Conservation (phyloP, 2,113 vertebrate genomes). For the Ciconia boyciana region DNA sequence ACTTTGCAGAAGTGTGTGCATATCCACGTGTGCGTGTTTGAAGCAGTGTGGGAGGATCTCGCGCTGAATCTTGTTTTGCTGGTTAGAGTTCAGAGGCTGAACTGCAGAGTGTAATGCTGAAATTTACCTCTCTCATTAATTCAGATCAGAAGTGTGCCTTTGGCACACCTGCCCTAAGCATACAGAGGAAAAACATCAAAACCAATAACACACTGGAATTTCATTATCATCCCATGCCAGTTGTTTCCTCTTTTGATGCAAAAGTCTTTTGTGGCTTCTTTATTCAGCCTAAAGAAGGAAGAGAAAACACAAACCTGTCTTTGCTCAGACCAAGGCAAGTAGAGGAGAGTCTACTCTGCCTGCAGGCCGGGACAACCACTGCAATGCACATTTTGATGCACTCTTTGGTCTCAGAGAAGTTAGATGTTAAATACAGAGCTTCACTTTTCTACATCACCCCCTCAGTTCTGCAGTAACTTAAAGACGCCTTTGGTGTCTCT, state of each 20-base stretch:
- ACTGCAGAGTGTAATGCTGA: not conserved
- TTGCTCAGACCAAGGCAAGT: not conserved
- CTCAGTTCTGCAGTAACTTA: not conserved
- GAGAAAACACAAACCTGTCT: not conserved
- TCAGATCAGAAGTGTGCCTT: not conserved
- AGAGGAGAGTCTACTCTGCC: not conserved
- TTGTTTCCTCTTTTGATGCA: not conserved
- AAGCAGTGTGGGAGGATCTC: not conserved
- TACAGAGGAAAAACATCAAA: not conserved
- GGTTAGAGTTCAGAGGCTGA: not conserved
- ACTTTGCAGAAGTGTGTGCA: slow-evolving; percentile 8
- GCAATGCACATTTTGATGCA: not conserved
- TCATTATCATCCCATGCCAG: not conserved
- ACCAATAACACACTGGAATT: not conserved
- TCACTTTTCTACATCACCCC: not conserved
- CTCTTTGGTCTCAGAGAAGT: not conserved
- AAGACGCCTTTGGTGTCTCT: not conserved
- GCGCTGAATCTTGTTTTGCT: not conserved
- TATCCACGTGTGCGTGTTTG: not conserved
- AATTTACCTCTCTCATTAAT: not conserved
- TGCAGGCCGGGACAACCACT: not conserved
- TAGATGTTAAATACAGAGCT: not conserved
- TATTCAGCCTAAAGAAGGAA: not conserved
- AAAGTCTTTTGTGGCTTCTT: not conserved
- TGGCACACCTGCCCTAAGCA: not conserved